phyloP scores from a whole-genome alignment of 2,888 invertebrate species.

The Ophion ellenae region DNA sequence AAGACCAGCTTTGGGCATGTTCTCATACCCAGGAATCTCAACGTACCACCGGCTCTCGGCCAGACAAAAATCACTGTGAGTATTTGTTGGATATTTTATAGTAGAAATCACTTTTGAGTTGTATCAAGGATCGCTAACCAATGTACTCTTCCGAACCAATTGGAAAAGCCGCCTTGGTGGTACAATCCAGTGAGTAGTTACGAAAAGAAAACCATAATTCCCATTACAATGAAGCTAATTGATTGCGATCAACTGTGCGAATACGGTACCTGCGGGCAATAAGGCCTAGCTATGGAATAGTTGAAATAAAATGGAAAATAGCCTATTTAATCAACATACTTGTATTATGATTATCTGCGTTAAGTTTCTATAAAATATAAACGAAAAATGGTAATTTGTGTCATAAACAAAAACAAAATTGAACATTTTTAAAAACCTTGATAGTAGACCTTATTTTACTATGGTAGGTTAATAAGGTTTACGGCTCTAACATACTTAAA shows the following conservation, averaged over 20 bases:
- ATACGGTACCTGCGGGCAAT: not conserved
- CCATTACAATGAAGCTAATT: not conserved
- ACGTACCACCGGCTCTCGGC: slow-evolving; percentile 95
- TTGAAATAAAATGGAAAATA: too few relatives aligned
- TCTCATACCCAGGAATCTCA: slow-evolving; percentile 92
- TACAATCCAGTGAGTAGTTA: slow-evolving; percentile 93
- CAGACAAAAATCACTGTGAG: slow-evolving; percentile 96
- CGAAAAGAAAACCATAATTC: not conserved
- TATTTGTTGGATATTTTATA: slow-evolving; percentile 57
- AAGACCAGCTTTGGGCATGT: slow-evolving; percentile 96
- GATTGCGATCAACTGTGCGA: not conserved
- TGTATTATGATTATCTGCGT: too few relatives aligned
- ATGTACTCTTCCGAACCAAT: slow-evolving; percentile 43
- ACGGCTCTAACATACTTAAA: too few relatives aligned
- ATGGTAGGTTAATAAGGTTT: too few relatives aligned
- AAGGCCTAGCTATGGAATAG: too few relatives aligned
- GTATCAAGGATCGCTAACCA: not conserved
- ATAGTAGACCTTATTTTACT: too few relatives aligned
- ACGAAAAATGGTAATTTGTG: too few relatives aligned
- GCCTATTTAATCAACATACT: too few relatives aligned
- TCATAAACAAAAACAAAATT: too few relatives aligned
- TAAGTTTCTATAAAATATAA: too few relatives aligned
- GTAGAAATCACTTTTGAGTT: not conserved
- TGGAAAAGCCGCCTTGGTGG: slow-evolving; percentile 94
- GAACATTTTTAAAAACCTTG: too few relatives aligned